These are phyloP conservation scores for Anagrus nilaparvatae DNA, from an alignment of 1,140 invertebrate species.

Conservation along the genomic window DNA sequence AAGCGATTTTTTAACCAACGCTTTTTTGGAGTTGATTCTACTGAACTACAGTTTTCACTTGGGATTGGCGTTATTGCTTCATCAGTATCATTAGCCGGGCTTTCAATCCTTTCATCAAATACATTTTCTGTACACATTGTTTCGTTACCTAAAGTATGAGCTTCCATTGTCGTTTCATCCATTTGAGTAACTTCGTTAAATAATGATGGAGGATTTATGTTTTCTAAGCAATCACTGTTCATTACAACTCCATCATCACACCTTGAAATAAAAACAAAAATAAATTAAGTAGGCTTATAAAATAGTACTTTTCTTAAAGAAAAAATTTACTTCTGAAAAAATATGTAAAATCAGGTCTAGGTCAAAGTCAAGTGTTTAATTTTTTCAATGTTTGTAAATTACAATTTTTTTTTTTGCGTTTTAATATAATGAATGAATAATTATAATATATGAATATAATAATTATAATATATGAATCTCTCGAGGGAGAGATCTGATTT, in stretches of 20 bases:
- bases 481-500: too few relatives aligned
- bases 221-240: conserved; percentile 50
- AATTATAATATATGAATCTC: too few relatives aligned
- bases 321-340: too few relatives aligned
- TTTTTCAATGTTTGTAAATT: too few relatives aligned
- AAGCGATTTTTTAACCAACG: conserved; percentile 37
- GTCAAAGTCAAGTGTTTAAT: too few relatives aligned
- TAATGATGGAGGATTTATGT: conserved; percentile 51
- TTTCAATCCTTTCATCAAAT: conserved; percentile 27
- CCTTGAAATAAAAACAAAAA: too few relatives aligned
- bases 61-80: conserved; percentile 44
- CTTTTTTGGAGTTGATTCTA: conserved; percentile 61
- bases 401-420: too few relatives aligned
- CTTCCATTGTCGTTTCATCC: conserved; percentile 49
- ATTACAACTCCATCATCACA: conserved; percentile 32
- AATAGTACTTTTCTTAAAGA: too few relatives aligned
- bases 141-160: conserved; percentile 46
- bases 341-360: too few relatives aligned
- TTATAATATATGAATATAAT: too few relatives aligned
- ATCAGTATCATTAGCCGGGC: conserved; percentile 35
- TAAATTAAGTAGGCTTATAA: too few relatives aligned
- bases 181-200: conserved; percentile 52
- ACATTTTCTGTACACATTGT: conserved; percentile 37
- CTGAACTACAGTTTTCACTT: conserved; percentile 52
- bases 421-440: too few relatives aligned